Conservation (phyloP, 2,888 invertebrate species). For the Watsonalla binaria region DNA sequence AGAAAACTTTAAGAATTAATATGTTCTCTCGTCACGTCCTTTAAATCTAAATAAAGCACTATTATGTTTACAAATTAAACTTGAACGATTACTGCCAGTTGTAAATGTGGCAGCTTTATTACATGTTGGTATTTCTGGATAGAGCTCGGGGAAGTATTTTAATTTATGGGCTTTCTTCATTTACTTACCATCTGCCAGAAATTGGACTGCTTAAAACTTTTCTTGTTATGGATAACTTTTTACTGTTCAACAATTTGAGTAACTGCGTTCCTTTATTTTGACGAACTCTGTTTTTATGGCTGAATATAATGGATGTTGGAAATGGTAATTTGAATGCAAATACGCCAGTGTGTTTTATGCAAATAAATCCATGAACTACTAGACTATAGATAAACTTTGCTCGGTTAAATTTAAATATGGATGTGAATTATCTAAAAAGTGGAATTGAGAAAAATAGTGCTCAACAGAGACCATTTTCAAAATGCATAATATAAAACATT, state of each 20-base stretch:
- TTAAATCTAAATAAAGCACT: slow-evolving; percentile 23
- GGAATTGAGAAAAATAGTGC: background rate
- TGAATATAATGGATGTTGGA: slow-evolving; percentile 10
- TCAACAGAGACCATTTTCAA: background rate
- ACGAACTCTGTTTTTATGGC: slow-evolving; percentile 13
- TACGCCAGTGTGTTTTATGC: slow-evolving; percentile 17
- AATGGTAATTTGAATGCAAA: slow-evolving; percentile 25
- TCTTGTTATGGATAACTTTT: background rate
- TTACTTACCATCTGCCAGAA: background rate
- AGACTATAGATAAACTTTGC: slow-evolving; percentile 15
- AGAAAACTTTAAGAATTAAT: slow-evolving; percentile 15
- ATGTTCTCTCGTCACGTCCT: slow-evolving; percentile 2
- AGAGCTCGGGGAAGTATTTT: slow-evolving; percentile 8
- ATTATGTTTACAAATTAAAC: slow-evolving; percentile 26
- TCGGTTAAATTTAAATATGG: slow-evolving; percentile 12
- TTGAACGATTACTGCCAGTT: slow-evolving; percentile 19
- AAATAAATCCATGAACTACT: slow-evolving; percentile 15
- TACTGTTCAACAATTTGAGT: slow-evolving; percentile 1
- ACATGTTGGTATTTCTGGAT: slow-evolving; percentile 16
- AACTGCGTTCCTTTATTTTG: slow-evolving; percentile 12
- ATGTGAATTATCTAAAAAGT: background rate
- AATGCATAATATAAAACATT: slow-evolving; percentile 4
- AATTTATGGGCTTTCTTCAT: slow-evolving; percentile 8
- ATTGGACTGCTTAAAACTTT: background rate
- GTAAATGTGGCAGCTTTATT: slow-evolving; percentile 37